A percentile compares a stretch with the other conserved stretches of the same genome.
Evolutionary conservation across 2,888 invertebrate species (phyloP).

Genomic region (Kuschelorhynchus macadamiae): DNA sequence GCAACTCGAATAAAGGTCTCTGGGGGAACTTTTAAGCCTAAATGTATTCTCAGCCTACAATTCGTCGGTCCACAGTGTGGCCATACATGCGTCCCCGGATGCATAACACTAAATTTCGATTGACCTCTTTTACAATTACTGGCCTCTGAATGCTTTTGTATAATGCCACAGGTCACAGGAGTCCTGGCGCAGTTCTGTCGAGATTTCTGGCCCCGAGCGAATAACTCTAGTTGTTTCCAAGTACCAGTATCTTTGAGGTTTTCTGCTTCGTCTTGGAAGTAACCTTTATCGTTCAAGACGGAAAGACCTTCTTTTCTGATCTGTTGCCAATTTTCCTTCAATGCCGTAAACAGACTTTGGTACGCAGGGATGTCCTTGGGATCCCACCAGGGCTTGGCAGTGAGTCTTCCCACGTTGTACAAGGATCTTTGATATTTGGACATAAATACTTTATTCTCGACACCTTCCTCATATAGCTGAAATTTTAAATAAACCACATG

Average conservation of each 20-base stretch:
- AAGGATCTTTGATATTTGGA: conserved; percentile 87
- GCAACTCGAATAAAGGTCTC: conserved; percentile 84
- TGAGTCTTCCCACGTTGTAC: conserved; percentile 84
- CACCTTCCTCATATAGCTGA: conserved; percentile 77
- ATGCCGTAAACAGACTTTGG: conserved; percentile 70
- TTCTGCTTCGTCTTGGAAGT: conserved; percentile 77
- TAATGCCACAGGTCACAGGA: conserved; percentile 83
- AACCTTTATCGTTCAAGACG: conserved; percentile 70
- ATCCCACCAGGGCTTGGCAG: conserved; percentile 86
- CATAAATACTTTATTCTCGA: conserved; percentile 75
- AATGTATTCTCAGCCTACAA: conserved; percentile 86
- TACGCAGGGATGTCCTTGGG: conserved; percentile 77
- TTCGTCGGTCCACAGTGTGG: conserved; percentile 94
- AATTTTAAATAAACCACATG: too few relatives aligned
- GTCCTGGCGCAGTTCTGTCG: conserved; percentile 75
- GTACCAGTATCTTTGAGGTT: conserved; percentile 82
- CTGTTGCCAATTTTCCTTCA: conserved; percentile 82
- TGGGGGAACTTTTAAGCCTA: conserved; percentile 84
- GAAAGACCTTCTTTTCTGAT: conserved; percentile 81
- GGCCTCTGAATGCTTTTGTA: conserved; percentile 79
- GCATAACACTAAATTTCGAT: conserved; percentile 89
- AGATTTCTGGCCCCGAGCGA: conserved; percentile 75
- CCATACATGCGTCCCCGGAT: conserved; percentile 87
- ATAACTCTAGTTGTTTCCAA: conserved; percentile 89
- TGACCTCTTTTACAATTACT: conserved; percentile 82